Evolutionary conservation across 2,113 vertebrate species (phyloP), one percentile per base, ranked within the genome.

Genomic region (Corythornis madagascariensis): DNA sequence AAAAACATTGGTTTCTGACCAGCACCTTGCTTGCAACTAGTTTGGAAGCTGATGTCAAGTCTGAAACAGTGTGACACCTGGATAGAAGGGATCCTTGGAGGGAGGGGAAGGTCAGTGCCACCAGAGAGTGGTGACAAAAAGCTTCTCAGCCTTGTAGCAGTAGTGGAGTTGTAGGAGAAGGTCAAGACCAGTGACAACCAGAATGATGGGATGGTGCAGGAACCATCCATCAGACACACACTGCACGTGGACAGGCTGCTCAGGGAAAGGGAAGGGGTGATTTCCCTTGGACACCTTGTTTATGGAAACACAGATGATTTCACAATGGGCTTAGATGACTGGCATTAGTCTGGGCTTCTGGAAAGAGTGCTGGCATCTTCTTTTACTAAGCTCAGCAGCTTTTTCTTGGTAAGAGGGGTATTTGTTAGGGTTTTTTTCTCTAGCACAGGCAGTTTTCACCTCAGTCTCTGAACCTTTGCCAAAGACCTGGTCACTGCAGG

Each of bases 1-100:
- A 66, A 81, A 92, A 79, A 66, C 81, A 89, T 70, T 76, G 70
- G n/a, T 67, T 90, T 72, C 75, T 92, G 66, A 52, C 55, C 40
- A 57, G 18, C 16, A 10, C 60, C 69, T 93, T 81, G n/a, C 40
- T 84, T 76, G 61, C 45, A 7, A 11, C 59, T 29, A 82, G n/a
- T 83, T 78, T 66, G 89, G 74, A 79, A 87, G 63, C 47, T 69
- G 77, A 78, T 75, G 72, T 43, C 38, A 92, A 95, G 15, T 42
- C 22, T 65, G 75, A 78, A 64, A 42, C 72, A 56, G 18, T 52
- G 74, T 52, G 38, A 80, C 33, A 65, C 35, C 40, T 59, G 47
- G 59, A 74, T 18, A 53, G 18, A 31, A n/a, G 11, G 52, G 69
- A 77, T 65, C 56, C 21, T 73, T n/a, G 53, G 61, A 83, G 45